Conservation (phyloP, 2,888 invertebrate genomes). For the Eupelmus urozonus region DNA sequence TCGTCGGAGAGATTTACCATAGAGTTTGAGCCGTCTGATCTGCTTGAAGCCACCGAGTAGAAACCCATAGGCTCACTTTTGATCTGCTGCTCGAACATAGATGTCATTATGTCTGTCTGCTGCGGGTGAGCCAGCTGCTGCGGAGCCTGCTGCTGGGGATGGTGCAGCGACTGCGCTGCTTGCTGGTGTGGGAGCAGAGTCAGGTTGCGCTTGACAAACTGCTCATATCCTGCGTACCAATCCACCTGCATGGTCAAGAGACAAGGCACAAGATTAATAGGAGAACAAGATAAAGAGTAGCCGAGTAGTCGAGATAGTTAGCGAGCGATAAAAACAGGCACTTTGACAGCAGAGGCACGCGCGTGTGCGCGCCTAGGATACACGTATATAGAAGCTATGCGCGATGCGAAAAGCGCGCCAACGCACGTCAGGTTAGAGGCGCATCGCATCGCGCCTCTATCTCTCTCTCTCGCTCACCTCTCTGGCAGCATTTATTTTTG, state of each 20-base stretch:
- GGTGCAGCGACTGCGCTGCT: conserved; percentile 61
- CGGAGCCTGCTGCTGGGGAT: conserved; percentile 67
- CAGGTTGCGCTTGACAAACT: conserved; percentile 78
- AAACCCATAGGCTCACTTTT: conserved; percentile 85
- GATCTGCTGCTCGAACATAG: conserved; percentile 85
- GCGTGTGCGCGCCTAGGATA: neutral
- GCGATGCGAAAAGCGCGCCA: conserved; percentile 58
- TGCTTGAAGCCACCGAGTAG: conserved; percentile 77
- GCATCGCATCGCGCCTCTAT: conserved; percentile 32
- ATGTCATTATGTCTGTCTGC: conserved; percentile 74
- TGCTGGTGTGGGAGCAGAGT: conserved; percentile 77
- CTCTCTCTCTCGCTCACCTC: no score
- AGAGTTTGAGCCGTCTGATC: conserved; percentile 76
- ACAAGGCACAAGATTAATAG: neutral
- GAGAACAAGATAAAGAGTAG: neutral
- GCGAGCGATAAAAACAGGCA: neutral
- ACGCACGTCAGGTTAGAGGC: conserved; percentile 66
- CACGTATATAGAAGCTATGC: neutral
- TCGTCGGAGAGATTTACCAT: conserved; percentile 76
- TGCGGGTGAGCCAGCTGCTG: conserved; percentile 66
- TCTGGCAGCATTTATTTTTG: conserved; percentile 74
- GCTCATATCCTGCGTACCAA: conserved; percentile 78
- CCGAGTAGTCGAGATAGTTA: no score
- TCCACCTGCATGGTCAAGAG: conserved; percentile 71
- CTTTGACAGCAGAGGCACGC: neutral